These are phyloP conservation scores for Istiophorus platypterus DNA, from an alignment of 2,113 vertebrate genomes.

Conservation along the genomic window DNA sequence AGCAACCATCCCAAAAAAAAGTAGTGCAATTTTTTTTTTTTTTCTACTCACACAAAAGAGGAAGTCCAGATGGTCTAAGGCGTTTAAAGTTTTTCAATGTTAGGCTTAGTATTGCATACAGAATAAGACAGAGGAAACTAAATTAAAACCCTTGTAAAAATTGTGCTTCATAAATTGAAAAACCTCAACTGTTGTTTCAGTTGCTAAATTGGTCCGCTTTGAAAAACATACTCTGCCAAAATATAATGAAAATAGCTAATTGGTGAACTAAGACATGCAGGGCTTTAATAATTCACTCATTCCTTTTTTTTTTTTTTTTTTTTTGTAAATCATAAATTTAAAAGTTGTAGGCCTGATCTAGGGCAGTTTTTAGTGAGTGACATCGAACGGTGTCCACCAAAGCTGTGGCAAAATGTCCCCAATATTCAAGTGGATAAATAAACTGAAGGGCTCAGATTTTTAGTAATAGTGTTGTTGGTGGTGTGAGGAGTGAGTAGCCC, in stretches of 20 bases:
- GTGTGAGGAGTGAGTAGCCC: conserved; percentile 76
- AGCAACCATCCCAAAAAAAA: conserved; percentile 82
- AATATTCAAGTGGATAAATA: conserved; percentile 47
- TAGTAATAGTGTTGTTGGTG: conserved; percentile 48
- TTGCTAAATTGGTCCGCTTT: conserved; percentile 83
- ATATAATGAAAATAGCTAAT: conserved; percentile 67
- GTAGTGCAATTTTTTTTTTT: conserved; percentile 83
- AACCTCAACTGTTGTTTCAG: conserved; percentile 74
- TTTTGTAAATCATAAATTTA: conserved; percentile 18
- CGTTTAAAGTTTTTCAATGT: conserved; percentile 83
- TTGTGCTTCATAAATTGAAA: conserved; percentile 86
- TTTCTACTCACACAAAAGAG: conserved; percentile 82
- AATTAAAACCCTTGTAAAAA: conserved; percentile 83
- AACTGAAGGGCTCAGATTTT: conserved; percentile 49
- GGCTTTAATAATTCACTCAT: conserved; percentile 64
- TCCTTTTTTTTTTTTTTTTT: conserved; percentile 29
- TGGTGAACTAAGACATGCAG: conserved; percentile 74
- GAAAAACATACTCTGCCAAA: conserved; percentile 77
- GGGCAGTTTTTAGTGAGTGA: conserved; percentile 46
- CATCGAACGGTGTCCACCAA: conserved; percentile 23
- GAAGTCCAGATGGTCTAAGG: conserved; percentile 87
- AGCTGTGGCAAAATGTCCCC: conserved; percentile 39
- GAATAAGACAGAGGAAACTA: conserved; percentile 83
- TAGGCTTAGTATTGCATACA: conserved; percentile 87
- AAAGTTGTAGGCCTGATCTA: conserved; percentile 43